Base-by-base conservation (phyloP, 2,797 vertebrate species). In the Aulostomus chinensis region DNA sequence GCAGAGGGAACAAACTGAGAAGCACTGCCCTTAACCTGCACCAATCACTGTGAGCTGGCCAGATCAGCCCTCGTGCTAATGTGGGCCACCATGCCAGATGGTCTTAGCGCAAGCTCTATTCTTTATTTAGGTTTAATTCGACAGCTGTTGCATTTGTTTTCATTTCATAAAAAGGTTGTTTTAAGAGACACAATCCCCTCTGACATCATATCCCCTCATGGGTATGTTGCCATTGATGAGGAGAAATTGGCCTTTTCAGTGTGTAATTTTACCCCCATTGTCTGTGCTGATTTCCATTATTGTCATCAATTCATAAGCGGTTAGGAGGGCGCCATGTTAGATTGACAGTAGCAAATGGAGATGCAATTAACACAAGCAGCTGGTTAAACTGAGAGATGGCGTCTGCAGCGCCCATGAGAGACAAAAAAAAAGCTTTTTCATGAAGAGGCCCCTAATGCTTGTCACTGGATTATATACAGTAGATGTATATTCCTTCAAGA, bases 361-460 rank as follows among this genome's bases (percentile, higher is more conserved):
- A 70, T 51, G 75, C 70, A 86, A 88, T 87, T 85, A 86, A 76
- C 75, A 37, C 54, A 66, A 84, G 80, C 84, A 87, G 85, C 86
- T 85, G 78, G 63, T 73, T 73, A 24, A 63, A 78, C 55, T 68
- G 58, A 64, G 52, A 73, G 26, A 70, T 17, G 0, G 24, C 30
- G 25, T 60, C 47, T 30, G 21, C 59, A 59, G 43, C 59, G 64
- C 62, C 38, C 31, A 38, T 37, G 31, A 61, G 62, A 45, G 51
- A 64, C 32, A 49, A 42, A 52, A 65, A 56, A 67, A n/a, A n/a
- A n/a, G n/a, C n/a, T n/a, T n/a, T n/a, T n/a, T n/a, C n/a, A n/a
- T n/a, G n/a, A n/a, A n/a, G n/a, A n/a, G n/a, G n/a, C n/a, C n/a
- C n/a, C n/a, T n/a, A n/a, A n/a, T n/a, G n/a, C n/a, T n/a, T n/a